Evolutionary conservation across 2,113 vertebrate genomes (phyloP).

Genomic region (Caranx ignobilis): DNA sequence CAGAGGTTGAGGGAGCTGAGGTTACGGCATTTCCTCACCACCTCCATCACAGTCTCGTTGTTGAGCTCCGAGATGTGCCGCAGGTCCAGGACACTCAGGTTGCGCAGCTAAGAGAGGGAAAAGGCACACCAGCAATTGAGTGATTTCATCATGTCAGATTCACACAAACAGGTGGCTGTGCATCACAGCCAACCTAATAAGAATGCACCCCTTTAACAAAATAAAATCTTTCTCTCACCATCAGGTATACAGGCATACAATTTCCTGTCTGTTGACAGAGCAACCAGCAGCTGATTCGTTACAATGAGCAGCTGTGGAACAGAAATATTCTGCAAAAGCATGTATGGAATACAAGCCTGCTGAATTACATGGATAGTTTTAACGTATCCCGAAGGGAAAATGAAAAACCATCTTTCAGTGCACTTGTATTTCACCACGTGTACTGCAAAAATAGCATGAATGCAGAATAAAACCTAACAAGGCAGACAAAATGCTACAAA

Average conservation of each 20-base stretch:
- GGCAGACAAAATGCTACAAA: constrained; percentile 49
- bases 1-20: constrained; percentile 98
- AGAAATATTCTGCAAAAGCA: constrained; percentile 5
- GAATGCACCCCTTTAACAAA: not conserved
- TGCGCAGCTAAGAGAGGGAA: constrained; percentile 86
- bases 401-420: not conserved
- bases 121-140: not conserved
- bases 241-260: not conserved
- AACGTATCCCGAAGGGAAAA: constrained; percentile 11
- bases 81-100: constrained; percentile 94
- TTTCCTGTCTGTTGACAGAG: not conserved
- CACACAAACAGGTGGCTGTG: not conserved
- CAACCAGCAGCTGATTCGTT: not conserved
- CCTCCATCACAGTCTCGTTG: constrained; percentile 99
- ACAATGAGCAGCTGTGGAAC: not conserved
- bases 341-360: not conserved
- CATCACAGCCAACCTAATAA: not conserved
- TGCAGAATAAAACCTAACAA: constrained; percentile 57
- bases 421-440: constrained; percentile 13
- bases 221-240: not conserved
- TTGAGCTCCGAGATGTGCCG: constrained; percentile 98
- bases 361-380: constrained; percentile 23
- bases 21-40: constrained; percentile 95
- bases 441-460: constrained; percentile 14
- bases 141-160: constrained; percentile 8